These are phyloP conservation scores for Crenuchus spilurus DNA, from an alignment of 2,797 vertebrate genomes.

Conservation along the genomic window DNA sequence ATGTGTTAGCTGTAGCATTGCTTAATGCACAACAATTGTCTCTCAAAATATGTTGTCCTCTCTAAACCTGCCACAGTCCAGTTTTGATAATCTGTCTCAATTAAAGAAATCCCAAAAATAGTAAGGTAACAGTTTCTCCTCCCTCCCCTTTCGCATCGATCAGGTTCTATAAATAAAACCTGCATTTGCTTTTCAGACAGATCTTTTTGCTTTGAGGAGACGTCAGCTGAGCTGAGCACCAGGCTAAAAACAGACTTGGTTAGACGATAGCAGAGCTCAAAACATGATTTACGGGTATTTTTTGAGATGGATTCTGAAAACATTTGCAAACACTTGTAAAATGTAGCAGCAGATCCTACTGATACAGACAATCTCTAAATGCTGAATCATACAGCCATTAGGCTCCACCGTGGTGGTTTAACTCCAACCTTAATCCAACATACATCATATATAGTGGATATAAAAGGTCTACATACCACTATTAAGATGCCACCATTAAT, in stretches of 20 bases:
- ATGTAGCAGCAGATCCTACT: neutral
- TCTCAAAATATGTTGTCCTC: neutral
- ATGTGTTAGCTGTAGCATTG: conserved; percentile 28
- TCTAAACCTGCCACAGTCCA: conserved; percentile 16
- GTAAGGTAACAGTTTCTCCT: neutral
- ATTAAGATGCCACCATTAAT: too few relatives aligned
- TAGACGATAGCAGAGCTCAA: conserved; percentile 10
- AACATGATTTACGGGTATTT: conserved; percentile 26
- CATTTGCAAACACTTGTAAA: conserved; percentile 5
- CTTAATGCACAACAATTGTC: too few relatives aligned
- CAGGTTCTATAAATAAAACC: conserved; percentile 40
- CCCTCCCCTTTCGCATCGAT: conserved; percentile 8
- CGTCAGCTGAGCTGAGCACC: conserved; percentile 21
- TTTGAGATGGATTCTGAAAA: neutral
- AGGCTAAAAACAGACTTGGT: conserved; percentile 52
- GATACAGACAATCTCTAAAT: neutral
- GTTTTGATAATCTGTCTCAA: conserved; percentile 23
- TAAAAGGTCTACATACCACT: too few relatives aligned
- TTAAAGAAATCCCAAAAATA: conserved; percentile 40
- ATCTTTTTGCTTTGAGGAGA: conserved; percentile 23
- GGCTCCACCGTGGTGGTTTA: neutral
- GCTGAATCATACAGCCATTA: conserved; percentile 20
- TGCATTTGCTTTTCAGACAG: conserved; percentile 29
- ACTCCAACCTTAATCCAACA: too few relatives aligned
- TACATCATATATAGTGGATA: too few relatives aligned